phyloP scores from a whole-genome alignment of 37 sponge, comb jelly and placozoan species.

The Halisarca cf. caerulea region DNA sequence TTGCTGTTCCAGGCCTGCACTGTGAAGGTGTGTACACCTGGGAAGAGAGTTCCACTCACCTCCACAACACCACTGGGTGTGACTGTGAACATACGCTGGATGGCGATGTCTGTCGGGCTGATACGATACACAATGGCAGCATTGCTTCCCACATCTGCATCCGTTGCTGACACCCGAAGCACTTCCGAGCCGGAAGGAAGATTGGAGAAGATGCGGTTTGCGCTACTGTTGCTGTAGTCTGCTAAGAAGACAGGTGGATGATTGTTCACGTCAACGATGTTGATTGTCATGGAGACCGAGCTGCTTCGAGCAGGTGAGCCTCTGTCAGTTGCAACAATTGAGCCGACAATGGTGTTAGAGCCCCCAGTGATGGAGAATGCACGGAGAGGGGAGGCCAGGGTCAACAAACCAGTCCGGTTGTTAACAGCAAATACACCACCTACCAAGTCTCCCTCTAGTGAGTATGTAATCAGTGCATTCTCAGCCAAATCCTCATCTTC shows the following conservation, averaged over 20 bases:
- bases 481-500: slow-evolving; percentile 6
- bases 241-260: slow-evolving; percentile 6
- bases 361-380: not conserved
- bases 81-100: slow-evolving; percentile 3
- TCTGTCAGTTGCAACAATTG: slow-evolving; percentile 1
- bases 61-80: slow-evolving; percentile 19
- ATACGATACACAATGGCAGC: not conserved
- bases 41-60: slow-evolving; percentile 15
- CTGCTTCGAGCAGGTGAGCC: slow-evolving; percentile 16
- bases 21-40: not conserved
- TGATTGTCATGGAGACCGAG: not conserved
- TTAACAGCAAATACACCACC: slow-evolving; percentile 4
- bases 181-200: not conserved
- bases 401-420: slow-evolving; percentile 2
- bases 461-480: slow-evolving; percentile 16
- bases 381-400: not conserved
- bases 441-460: not conserved
- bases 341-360: not conserved
- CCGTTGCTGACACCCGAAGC: slow-evolving; percentile 10
- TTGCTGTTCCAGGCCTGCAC: slow-evolving; percentile 16
- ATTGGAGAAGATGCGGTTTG: not conserved
- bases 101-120: not conserved
- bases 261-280: slow-evolving; percentile 10
- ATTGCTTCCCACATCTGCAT: slow-evolving; percentile 24
- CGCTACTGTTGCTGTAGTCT: not conserved